Evolutionary conservation across 2,888 invertebrate genomes (phyloP), one percentile per base, ranked within the genome.

Genomic region (Resseliella maxima): DNA sequence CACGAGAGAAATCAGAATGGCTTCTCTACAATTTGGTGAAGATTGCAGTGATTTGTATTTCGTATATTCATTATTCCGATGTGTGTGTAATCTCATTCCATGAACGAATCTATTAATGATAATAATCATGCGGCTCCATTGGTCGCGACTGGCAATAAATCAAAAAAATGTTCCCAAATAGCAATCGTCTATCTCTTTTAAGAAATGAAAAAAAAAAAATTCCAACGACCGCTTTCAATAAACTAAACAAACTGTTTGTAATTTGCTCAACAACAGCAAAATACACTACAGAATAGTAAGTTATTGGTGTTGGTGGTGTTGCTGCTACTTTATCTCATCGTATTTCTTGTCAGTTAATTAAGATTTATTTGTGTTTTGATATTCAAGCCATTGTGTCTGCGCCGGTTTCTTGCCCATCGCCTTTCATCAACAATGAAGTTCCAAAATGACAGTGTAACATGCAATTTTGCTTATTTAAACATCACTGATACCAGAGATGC

Each of bases 351-450:
- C 21, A 35, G 72, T 72, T 72, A 72, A 72, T 72, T 72, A 72
- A 72, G 72, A 72, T 72, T 72, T 72, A 72, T 72, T 72, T 72
- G 72, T 72, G 35, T 72, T 31, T 72, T 72, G 72, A 72, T 72
- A 72, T 72, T 72, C 72, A 72, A 31, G 72, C 21, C 72, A 18
- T 72, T 72, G 72, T 72, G 72, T 72, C 72, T 72, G 72, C 72
- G 31, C 31, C 24, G 59, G n/a, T 24, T 10, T 3, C 24, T 24
- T 41, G 41, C 24, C 5, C 24, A 1, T 59, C 24, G 59, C 24
- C 24, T n/a, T 24, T 59, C 50, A 59, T 24, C 59, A 59, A 6
- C 72, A 72, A 72, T 72, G 31, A 59, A n/a, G n/a, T n/a, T 59
- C 24, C 24, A 10, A 59, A 59, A 59, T 59, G 59, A 59, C 59